Percentiles rank a stretch among this genome's conserved stretches.
Conservation (phyloP, 2,888 invertebrate species). For the Brachypalpus laphriformis region DNA sequence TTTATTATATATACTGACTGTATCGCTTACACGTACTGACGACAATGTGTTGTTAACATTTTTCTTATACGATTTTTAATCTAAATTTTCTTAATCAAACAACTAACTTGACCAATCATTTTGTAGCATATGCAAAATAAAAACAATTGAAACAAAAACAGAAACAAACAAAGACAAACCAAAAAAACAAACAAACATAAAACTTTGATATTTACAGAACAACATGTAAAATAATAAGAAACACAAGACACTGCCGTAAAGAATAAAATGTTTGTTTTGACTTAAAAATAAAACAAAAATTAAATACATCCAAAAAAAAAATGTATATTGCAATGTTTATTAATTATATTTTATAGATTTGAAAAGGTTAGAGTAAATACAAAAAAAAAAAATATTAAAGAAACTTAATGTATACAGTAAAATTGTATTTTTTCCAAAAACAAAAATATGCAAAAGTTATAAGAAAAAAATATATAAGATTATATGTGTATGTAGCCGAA, state of each 20-base stretch:
- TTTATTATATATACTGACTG: slow-evolving; percentile 50
- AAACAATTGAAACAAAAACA: slow-evolving; percentile 29
- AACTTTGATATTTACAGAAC: slow-evolving; percentile 65
- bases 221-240: slow-evolving; percentile 67
- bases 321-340: slow-evolving; percentile 38
- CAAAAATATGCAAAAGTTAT: slow-evolving; percentile 23
- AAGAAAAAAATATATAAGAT: slow-evolving; percentile 33
- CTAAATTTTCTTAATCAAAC: slow-evolving; percentile 48
- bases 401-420: slow-evolving; percentile 53
- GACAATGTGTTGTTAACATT: slow-evolving; percentile 55
- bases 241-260: slow-evolving; percentile 70
- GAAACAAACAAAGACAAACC: slow-evolving; percentile 26
- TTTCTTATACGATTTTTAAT: slow-evolving; percentile 46
- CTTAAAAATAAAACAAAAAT: slow-evolving; percentile 23
- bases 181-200: neutral
- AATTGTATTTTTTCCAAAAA: slow-evolving; percentile 40
- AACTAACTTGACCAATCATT: slow-evolving; percentile 61
- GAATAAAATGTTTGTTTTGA: slow-evolving; percentile 1
- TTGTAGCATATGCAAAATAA: slow-evolving; percentile 55
- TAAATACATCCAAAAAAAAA: slow-evolving; percentile 20
- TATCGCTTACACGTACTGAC: slow-evolving; percentile 44
- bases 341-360: slow-evolving; percentile 63
- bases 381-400: slow-evolving; percentile 18
- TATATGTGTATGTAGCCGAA: slow-evolving; percentile 56
- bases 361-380: slow-evolving; percentile 1